phyloP scores from a whole-genome alignment of 2,113 vertebrate genomes.

The Cettia cetti region DNA sequence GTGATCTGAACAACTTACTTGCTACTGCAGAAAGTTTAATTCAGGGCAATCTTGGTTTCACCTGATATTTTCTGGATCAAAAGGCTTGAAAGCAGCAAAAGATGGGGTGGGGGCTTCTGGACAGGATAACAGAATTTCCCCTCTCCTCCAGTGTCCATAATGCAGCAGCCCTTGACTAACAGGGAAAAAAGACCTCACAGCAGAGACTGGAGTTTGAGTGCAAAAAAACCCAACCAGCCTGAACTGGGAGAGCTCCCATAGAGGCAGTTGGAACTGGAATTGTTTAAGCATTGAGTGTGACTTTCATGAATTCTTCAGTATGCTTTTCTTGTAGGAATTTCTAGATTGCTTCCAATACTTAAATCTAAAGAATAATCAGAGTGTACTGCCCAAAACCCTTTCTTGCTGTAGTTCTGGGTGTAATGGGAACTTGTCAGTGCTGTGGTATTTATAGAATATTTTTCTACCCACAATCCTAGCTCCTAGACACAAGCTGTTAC shows the following conservation, averaged over 20 bases:
- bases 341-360: not conserved
- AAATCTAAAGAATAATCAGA: not conserved
- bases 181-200: not conserved
- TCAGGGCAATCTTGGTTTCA: not conserved
- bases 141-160: not conserved
- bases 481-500: slow-evolving; percentile 46
- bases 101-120: not conserved
- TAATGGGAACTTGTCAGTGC: slow-evolving; percentile 17
- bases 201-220: not conserved
- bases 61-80: not conserved
- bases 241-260: not conserved
- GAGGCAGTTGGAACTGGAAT: rapidly evolving
- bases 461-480: slow-evolving; percentile 53
- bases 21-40: not conserved
- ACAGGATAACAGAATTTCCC: not conserved
- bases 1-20: not conserved
- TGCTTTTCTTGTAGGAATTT: not conserved
- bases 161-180: not conserved
- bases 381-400: not conserved
- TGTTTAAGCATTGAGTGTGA: not conserved
- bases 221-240: not conserved
- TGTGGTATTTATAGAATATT: slow-evolving; percentile 36
- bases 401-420: not conserved
- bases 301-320: not conserved
- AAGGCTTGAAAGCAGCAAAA: not conserved